phyloP scores from a whole-genome alignment of 2,797 vertebrate species.

The Acridotheres tristis region DNA sequence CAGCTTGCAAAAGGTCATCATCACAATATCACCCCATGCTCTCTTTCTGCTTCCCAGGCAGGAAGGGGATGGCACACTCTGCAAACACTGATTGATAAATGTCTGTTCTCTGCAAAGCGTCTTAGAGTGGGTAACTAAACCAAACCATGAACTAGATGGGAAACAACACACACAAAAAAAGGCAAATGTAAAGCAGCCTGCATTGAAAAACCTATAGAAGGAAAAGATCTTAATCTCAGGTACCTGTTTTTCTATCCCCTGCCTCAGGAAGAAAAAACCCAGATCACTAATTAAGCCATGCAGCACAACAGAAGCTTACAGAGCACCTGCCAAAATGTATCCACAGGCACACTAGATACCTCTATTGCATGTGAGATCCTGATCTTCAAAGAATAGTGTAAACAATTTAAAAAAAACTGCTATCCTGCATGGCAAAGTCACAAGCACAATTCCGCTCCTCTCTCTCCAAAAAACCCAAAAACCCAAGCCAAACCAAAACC shows the following conservation, averaged over 20 bases:
- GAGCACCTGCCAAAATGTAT: neutral
- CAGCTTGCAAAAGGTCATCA: constrained; percentile 49
- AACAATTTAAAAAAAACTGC: neutral
- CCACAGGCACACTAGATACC: neutral
- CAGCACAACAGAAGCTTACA: neutral
- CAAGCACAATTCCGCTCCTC: neutral
- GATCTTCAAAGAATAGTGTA: neutral
- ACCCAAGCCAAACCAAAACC: neutral
- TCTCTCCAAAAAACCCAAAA: neutral
- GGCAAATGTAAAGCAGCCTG: neutral
- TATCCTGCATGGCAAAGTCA: neutral
- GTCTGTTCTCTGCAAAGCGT: neutral
- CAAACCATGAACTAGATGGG: neutral
- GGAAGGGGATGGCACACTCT: constrained; percentile 17
- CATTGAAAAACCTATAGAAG: neutral
- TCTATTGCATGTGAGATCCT: neutral
- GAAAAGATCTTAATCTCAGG: neutral
- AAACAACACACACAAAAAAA: neutral
- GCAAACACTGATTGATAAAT: neutral
- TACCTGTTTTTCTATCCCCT: neutral
- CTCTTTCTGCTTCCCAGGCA: constrained; percentile 17
- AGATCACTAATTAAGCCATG: neutral
- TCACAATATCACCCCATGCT: neutral
- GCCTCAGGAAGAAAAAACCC: neutral
- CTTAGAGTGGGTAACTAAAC: neutral